Percentiles rank a stretch among this genome's conserved stretches.
These are phyloP conservation scores for Naso thynnoides DNA, from an alignment of 2,797 vertebrate species.

Conservation along the genomic window DNA sequence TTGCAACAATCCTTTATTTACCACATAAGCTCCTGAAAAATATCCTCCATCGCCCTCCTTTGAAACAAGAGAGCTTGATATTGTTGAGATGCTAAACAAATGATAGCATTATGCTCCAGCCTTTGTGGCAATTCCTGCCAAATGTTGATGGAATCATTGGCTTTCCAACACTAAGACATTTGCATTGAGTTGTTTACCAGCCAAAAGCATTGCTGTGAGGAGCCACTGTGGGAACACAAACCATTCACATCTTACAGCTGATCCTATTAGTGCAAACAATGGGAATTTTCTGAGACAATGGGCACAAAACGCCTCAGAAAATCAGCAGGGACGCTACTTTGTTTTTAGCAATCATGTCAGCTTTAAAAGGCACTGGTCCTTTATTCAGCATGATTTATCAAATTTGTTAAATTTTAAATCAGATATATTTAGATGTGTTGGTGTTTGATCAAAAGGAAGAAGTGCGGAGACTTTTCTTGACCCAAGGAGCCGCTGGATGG, in stretches of 20 bases:
- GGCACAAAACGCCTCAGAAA: conserved; percentile 9
- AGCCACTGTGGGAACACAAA: conserved; percentile 39
- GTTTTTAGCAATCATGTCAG: no score
- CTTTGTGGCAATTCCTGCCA: conserved; percentile 63
- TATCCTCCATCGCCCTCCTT: neutral
- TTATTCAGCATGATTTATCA: neutral
- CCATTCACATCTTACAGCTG: conserved; percentile 42
- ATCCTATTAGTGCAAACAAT: conserved; percentile 62
- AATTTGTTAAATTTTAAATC: neutral
- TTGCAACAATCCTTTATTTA: conserved; percentile 1
- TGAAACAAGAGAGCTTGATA: conserved; percentile 69
- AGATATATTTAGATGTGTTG: conserved; percentile 12
- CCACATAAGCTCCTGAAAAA: conserved; percentile 28
- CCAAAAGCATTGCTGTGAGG: conserved; percentile 61
- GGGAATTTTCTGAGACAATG: conserved; percentile 33
- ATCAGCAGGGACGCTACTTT: neutral
- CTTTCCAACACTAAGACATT: conserved; percentile 70
- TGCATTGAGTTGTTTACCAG: conserved; percentile 79
- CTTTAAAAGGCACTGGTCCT: neutral
- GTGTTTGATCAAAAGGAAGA: conserved; percentile 22
- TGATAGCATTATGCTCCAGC: conserved; percentile 69
- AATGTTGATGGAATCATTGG: conserved; percentile 82
- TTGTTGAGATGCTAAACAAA: conserved; percentile 79
- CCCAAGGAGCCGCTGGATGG: conserved; percentile 5
- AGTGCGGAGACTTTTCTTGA: conserved; percentile 17